phyloP scores from a whole-genome alignment of 2,888 invertebrate species.

The Actias luna region DNA sequence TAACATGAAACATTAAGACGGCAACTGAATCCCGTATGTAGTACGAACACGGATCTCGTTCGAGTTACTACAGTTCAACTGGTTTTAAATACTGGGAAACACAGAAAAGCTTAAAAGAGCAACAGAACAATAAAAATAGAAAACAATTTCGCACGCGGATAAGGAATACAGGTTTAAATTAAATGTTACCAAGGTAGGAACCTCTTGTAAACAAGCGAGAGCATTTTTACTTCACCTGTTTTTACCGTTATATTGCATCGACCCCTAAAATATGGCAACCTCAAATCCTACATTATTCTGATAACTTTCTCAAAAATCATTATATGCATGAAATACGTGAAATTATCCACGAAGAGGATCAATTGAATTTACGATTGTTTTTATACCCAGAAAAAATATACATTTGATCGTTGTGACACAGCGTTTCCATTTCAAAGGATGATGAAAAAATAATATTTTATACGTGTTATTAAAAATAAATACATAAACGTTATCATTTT shows the following conservation, averaged over 20 bases:
- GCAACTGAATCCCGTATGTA: background rate
- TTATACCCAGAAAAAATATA: constrained; percentile 20
- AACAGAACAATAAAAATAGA: constrained; percentile 41
- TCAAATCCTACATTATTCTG: constrained; percentile 64
- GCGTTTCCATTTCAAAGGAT: constrained; percentile 30
- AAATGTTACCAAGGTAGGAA: constrained; percentile 27
- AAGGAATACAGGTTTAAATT: constrained; percentile 37
- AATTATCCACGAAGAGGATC: constrained; percentile 36
- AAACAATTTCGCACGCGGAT: constrained; percentile 35
- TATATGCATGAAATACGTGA: constrained; percentile 31
- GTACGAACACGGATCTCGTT: background rate
- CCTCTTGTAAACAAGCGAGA: constrained; percentile 29
- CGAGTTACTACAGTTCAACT: constrained; percentile 17
- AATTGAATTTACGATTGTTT: constrained; percentile 31
- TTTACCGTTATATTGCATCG: constrained; percentile 59
- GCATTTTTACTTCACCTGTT: constrained; percentile 42
- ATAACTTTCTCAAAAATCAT: constrained; percentile 57
- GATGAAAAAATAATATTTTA: background rate
- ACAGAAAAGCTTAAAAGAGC: constrained; percentile 23
- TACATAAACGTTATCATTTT: background rate
- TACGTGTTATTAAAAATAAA: background rate
- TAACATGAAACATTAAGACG: too few relatives aligned
- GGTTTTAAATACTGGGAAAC: constrained; percentile 17
- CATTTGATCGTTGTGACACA: constrained; percentile 6
- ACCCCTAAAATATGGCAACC: constrained; percentile 71